Percentiles rank a stretch among this genome's conserved stretches.
These are phyloP conservation scores for Ophion ellenae DNA, from an alignment of 2,888 invertebrate genomes.

Conservation along the genomic window DNA sequence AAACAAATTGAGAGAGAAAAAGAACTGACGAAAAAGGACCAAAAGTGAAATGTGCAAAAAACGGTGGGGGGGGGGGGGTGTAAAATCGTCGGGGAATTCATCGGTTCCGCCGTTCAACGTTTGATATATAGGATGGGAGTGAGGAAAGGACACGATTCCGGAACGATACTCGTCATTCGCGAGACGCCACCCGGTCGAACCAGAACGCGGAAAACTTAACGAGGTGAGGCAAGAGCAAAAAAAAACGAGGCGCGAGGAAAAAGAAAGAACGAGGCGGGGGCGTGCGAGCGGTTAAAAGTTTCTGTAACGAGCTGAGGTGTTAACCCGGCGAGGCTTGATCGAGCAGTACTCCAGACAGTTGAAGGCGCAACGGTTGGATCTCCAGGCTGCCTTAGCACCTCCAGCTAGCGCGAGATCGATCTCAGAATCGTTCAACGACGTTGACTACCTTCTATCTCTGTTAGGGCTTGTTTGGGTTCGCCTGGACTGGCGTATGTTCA, in stretches of 20 bases:
- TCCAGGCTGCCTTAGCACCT: slow-evolving; percentile 34
- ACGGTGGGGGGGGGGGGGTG: not conserved
- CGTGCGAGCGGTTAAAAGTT: slow-evolving; percentile 30
- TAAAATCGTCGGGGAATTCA: slow-evolving; percentile 23
- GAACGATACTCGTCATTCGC: slow-evolving; percentile 10
- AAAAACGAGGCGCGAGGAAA: not conserved
- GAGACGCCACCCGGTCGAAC: not conserved
- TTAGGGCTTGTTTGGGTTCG: not conserved
- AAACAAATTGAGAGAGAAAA: not conserved
- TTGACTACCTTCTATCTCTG: not conserved
- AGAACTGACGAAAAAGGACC: slow-evolving; percentile 1
- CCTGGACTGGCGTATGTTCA: not conserved
- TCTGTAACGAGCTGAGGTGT: slow-evolving; percentile 26
- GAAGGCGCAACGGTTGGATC: slow-evolving; percentile 4
- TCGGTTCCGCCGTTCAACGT: slow-evolving; percentile 26
- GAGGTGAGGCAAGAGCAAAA: not conserved
- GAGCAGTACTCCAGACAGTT: slow-evolving; percentile 57
- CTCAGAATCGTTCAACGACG: not conserved
- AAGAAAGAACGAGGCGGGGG: not conserved
- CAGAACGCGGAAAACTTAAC: slow-evolving; percentile 18
- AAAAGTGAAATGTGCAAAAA: slow-evolving; percentile 24
- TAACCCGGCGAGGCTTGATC: slow-evolving; percentile 54
- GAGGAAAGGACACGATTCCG: not conserved
- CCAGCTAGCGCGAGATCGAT: slow-evolving; percentile 10
- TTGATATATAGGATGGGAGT: not conserved